Conservation (phyloP, 1,140 invertebrate genomes). For the Geopemphigus sp. region DNA sequence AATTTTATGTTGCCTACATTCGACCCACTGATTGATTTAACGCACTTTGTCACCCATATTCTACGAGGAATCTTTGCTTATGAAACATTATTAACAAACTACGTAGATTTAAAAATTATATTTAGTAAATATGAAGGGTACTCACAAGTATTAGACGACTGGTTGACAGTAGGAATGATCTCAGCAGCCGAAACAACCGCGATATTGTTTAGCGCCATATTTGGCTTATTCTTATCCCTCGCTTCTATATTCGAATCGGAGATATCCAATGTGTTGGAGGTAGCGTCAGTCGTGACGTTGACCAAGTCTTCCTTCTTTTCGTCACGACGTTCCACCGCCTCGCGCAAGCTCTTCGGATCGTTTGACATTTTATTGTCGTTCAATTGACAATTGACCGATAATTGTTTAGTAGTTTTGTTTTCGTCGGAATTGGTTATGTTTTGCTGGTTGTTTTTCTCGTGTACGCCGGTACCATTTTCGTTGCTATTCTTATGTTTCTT, state of each 20-base stretch:
- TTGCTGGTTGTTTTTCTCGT: neutral
- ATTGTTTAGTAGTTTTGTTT: slow-evolving; percentile 8
- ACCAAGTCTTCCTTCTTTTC: neutral
- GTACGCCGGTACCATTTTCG: neutral
- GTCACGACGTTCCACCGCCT: neutral
- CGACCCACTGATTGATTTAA: too few species aligned
- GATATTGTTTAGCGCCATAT: neutral
- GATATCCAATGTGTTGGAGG: slow-evolving; percentile 14
- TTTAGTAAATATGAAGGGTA: neutral
- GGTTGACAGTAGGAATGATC: slow-evolving; percentile 16
- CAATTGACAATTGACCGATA: too few species aligned
- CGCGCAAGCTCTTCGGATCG: neutral
- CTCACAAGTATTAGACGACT: slow-evolving; percentile 26
- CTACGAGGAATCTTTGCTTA: too few species aligned
- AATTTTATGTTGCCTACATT: too few species aligned
- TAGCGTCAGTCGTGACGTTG: neutral
- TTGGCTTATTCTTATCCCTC: neutral
- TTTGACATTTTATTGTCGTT: slow-evolving; percentile 3
- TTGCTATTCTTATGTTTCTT: neutral
- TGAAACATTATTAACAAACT: too few species aligned
- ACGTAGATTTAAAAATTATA: neutral
- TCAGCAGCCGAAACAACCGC: slow-evolving; percentile 21
- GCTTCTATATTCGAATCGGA: neutral
- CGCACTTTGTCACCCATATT: too few species aligned
- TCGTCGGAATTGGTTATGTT: neutral